Conservation (phyloP, 2,113 vertebrate species). For the Plectropomus leopardus region DNA sequence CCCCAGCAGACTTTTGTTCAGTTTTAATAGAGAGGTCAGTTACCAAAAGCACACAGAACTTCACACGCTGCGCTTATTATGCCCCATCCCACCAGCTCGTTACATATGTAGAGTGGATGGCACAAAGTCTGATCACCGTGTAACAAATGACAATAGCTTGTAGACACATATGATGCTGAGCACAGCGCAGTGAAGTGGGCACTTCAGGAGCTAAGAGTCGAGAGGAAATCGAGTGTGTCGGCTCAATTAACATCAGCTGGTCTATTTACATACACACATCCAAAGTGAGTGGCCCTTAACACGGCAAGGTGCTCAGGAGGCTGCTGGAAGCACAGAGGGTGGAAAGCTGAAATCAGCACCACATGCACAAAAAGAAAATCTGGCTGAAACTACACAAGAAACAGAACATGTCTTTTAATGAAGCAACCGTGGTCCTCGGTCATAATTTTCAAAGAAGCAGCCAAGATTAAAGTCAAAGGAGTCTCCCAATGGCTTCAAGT, state of each 20-base stretch:
- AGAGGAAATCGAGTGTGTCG: slow-evolving; percentile 40
- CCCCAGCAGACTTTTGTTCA: background rate
- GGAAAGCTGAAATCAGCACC: slow-evolving; percentile 82
- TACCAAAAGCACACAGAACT: slow-evolving; percentile 6
- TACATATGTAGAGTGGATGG: background rate
- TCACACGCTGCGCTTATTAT: background rate
- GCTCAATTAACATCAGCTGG: slow-evolving; percentile 38
- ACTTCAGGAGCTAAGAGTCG: slow-evolving; percentile 26
- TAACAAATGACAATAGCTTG: slow-evolving; percentile 19
- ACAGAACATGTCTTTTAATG: slow-evolving; percentile 89
- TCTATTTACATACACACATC: slow-evolving; percentile 67
- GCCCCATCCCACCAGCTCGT: background rate
- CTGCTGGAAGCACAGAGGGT: slow-evolving; percentile 48
- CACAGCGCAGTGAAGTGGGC: background rate
- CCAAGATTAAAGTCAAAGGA: slow-evolving; percentile 91
- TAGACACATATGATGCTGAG: slow-evolving; percentile 1
- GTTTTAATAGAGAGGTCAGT: background rate
- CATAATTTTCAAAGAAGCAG: slow-evolving; percentile 89
- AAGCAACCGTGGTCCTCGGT: slow-evolving; percentile 88
- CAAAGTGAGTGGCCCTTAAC: slow-evolving; percentile 63
- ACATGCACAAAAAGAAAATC: slow-evolving; percentile 81
- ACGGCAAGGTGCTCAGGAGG: slow-evolving; percentile 72
- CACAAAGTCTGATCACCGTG: background rate
- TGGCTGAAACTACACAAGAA: slow-evolving; percentile 89
- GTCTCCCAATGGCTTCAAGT: slow-evolving; percentile 89